Evolutionary conservation across 1,140 invertebrate genomes (phyloP).

Genomic region (Drosophila baimaii): DNA sequence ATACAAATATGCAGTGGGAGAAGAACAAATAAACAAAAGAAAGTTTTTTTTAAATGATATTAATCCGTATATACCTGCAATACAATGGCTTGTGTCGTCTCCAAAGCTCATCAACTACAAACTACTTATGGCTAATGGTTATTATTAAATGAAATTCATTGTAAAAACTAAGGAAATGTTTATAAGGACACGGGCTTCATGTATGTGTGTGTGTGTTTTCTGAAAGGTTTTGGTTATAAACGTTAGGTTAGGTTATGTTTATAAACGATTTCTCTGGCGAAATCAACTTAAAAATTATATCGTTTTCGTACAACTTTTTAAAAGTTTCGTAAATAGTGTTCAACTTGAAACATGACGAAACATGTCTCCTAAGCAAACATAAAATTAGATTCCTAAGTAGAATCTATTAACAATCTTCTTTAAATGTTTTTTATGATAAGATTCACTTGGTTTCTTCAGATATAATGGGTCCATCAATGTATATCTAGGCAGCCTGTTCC

Average conservation of each 20-base stretch:
- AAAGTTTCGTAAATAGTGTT: not conserved
- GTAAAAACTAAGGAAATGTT: conserved; percentile 7
- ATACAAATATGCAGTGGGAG: conserved; percentile 46
- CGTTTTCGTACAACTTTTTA: not conserved
- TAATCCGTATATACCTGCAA: conserved; percentile 44
- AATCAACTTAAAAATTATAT: not conserved
- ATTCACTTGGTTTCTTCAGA: not conserved
- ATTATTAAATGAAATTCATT: not conserved
- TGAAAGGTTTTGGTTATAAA: not conserved
- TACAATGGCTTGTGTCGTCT: conserved; percentile 29
- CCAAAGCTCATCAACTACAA: conserved; percentile 9
- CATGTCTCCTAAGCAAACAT: not conserved
- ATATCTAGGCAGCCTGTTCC: conserved; percentile 23
- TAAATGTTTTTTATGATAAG: not conserved
- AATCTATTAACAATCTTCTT: not conserved
- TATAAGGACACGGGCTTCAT: conserved; percentile 12
- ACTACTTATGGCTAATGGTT: conserved; percentile 9
- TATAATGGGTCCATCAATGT: not conserved
- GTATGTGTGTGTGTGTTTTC: not conserved
- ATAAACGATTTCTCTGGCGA: not conserved
- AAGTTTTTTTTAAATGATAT: conserved; percentile 40
- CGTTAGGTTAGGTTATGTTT: not conserved
- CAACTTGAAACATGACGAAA: not conserved
- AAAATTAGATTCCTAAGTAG: too few relatives aligned
- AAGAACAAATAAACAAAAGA: conserved; percentile 52